Percentiles rank a stretch among this genome's conserved stretches.
phyloP scores from a whole-genome alignment of 2,888 invertebrate genomes.

The Luperina nickerlii region DNA sequence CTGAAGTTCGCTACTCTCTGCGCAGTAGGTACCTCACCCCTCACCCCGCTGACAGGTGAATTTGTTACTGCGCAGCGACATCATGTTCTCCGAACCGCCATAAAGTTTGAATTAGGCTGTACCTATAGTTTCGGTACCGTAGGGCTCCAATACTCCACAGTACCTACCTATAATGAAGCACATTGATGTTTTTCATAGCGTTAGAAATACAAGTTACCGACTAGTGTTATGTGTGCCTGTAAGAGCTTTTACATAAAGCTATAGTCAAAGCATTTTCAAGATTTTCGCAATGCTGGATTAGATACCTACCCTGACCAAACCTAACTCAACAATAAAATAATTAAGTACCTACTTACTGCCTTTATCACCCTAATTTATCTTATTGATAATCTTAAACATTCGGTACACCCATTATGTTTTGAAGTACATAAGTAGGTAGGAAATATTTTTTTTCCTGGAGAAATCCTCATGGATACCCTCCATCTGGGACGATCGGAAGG shows the following conservation, averaged over 20 bases:
- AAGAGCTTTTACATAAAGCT: background rate
- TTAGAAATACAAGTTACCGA: background rate
- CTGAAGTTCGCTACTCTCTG: no score
- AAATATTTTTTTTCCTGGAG: no score
- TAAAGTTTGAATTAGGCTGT: no score
- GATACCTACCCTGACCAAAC: background rate
- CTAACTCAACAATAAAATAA: background rate
- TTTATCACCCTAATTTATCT: no score
- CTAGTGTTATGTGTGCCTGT: background rate
- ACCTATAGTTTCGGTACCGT: background rate
- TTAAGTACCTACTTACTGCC: background rate
- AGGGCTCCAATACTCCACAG: background rate
- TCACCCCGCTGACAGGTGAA: no score
- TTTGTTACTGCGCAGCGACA: no score
- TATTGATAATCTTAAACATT: constrained; percentile 1
- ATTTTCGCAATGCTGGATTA: background rate
- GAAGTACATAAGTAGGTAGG: background rate
- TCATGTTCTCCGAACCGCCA: no score
- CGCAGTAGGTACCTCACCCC: no score
- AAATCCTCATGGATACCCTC: no score
- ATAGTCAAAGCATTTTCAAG: background rate
- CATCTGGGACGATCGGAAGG: no score
- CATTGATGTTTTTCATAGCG: background rate
- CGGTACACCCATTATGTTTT: background rate
- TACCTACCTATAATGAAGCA: background rate